Evolutionary conservation across 92 coral and sea anemone species (phyloP), one percentile per base, ranked within the genome.

Genomic region (Palythoa heliodiscus): DNA sequence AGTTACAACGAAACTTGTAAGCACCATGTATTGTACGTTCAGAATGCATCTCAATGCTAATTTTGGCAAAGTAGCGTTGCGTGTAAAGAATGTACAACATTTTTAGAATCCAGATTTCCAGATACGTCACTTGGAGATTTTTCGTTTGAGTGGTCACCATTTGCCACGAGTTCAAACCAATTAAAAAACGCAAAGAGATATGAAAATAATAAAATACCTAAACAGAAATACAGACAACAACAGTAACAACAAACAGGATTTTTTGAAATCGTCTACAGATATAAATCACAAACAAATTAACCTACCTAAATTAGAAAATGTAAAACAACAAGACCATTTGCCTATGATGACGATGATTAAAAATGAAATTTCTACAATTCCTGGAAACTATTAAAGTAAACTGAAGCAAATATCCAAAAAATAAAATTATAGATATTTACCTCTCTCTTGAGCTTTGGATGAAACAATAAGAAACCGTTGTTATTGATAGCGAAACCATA

Each of bases 401-500:
- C 50, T 5, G 50, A 5, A 43, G 9, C 4, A 5, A 3, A 5
- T 0, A 1, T 43, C 50, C 9, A 43, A 43, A 43, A 10, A 16
- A 11, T 2, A 73, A n/a, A 15, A 17, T 8, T 29, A 13, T 7
- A 57, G 13, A 8, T 4, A 3, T 25, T 77, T 89, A 96, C 99
- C 91, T 84, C 88, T 25, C 88, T 82, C 54, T 93, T 85, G 15
- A 97, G 89, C 20, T 66, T 63, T 16, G 99, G 99, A 71, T 97
- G 99, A 89, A 94, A 95, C 76, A 97, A 54, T 0, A 97, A 81
- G 75, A 97, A 95, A 22, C 99, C 99, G 66, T 97, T 97, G 88
- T 97, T 97, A 88, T 95, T 97, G 84, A 93, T 94, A 16, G 95
- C 87, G 87, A 97, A 97, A 3, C 97, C 97, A 90, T 92, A 97